Conservation (phyloP, 2,888 invertebrate genomes). For the Pseudococcus longispinus region DNA sequence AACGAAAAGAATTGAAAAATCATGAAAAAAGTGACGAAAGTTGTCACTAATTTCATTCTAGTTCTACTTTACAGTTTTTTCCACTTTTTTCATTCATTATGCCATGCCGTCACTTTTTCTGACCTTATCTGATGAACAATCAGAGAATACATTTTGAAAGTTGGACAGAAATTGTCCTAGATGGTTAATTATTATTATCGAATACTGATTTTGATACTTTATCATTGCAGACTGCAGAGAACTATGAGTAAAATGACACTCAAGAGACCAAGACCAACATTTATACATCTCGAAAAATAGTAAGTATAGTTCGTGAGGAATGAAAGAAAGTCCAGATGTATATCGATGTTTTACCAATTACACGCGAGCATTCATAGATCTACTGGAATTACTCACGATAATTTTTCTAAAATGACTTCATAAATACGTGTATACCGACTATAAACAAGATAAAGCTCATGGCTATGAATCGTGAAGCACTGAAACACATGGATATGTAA, state of each 20-base stretch:
- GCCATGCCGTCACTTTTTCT: neutral
- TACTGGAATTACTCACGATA: neutral
- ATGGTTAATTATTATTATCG: neutral
- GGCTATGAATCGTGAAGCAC: neutral
- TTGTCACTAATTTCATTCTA: too few relatives aligned
- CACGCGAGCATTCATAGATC: neutral
- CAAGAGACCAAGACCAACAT: neutral
- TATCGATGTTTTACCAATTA: constrained; percentile 4
- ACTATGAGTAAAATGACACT: neutral
- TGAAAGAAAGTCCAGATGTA: neutral
- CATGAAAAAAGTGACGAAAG: neutral
- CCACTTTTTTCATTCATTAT: neutral
- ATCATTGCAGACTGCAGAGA: neutral
- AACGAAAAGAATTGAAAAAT: neutral
- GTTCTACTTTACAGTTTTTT: neutral
- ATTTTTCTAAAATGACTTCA: neutral
- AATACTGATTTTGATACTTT: neutral
- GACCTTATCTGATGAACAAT: neutral
- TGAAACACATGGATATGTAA: neutral
- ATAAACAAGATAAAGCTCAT: neutral
- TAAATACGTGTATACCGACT: neutral
- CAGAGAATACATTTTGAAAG: neutral
- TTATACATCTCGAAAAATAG: neutral
- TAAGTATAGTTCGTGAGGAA: neutral
- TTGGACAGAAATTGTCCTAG: neutral